Percentiles rank a stretch among this genome's conserved stretches.
These are phyloP conservation scores for Ectropis crepuscularia DNA, from an alignment of 2,888 invertebrate genomes.

Conservation along the genomic window DNA sequence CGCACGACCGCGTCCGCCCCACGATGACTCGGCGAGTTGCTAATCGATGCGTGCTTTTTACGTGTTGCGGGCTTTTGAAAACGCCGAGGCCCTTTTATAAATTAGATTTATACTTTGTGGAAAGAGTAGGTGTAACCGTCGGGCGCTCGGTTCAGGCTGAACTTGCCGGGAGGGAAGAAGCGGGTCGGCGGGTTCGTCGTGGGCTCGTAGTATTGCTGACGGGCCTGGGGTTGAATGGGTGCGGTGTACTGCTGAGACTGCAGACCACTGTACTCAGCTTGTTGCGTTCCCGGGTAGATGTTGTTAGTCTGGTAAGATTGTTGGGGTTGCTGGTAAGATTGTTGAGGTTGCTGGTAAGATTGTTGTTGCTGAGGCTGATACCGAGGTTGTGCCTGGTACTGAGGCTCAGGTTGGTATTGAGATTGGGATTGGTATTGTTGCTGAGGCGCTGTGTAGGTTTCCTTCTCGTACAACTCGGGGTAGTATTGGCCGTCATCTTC, in stretches of 20 bases:
- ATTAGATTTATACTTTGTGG: constrained; percentile 85
- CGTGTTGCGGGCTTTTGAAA: constrained; percentile 67
- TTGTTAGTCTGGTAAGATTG: constrained; percentile 69
- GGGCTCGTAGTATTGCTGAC: constrained; percentile 80
- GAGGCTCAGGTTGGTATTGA: constrained; percentile 63
- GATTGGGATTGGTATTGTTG: constrained; percentile 66
- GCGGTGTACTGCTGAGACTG: constrained; percentile 66
- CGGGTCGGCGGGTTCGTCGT: constrained; percentile 89
- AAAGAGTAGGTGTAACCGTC: constrained; percentile 95
- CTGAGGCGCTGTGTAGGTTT: constrained; percentile 71
- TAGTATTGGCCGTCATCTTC: constrained; percentile 82
- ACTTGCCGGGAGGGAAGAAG: constrained; percentile 94
- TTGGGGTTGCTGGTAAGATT: constrained; percentile 58
- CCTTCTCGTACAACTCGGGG: constrained; percentile 79
- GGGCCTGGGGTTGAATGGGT: constrained; percentile 38
- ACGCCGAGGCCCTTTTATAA: constrained; percentile 65
- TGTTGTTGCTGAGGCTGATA: constrained; percentile 55
- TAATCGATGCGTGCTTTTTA: constrained; percentile 77
- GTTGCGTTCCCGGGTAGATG: constrained; percentile 78
- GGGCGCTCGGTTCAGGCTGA: constrained; percentile 93
- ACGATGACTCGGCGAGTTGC: constrained; percentile 75
- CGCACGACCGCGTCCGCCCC: constrained; percentile 59
- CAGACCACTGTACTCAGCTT: constrained; percentile 79
- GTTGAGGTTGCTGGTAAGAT: constrained; percentile 44
- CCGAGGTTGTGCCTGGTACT: constrained; percentile 64